Conservation (phyloP, 2,888 invertebrate genomes). For the Ophioninae sp. region DNA sequence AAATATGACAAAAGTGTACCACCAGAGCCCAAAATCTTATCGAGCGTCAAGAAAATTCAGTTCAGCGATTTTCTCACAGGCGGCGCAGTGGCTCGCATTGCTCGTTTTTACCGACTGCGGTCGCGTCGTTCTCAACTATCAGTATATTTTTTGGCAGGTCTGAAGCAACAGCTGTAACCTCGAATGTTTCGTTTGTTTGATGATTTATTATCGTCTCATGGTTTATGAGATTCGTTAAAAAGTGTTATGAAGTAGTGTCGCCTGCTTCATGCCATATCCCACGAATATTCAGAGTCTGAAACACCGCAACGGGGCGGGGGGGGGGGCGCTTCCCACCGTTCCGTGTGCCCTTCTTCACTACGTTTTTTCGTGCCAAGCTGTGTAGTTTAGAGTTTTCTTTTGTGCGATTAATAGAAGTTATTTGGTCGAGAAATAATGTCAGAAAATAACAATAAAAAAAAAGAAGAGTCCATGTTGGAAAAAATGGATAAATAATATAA, state of each 20-base stretch:
- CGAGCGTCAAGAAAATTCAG: too few relatives aligned
- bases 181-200: too few relatives aligned
- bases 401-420: neutral
- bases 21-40: too few relatives aligned
- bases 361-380: constrained; percentile 39
- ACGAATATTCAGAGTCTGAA: constrained; percentile 38
- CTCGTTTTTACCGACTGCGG: too few relatives aligned
- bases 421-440: constrained; percentile 20
- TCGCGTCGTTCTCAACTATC: too few relatives aligned
- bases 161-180: too few relatives aligned
- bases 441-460: constrained; percentile 29
- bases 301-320: constrained; percentile 32
- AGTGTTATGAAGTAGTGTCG: constrained; percentile 24
- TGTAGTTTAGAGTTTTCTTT: constrained; percentile 6
- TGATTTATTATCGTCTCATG: too few relatives aligned
- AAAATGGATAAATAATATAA: constrained; percentile 37
- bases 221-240: too few relatives aligned
- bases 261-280: constrained; percentile 29
- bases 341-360: constrained; percentile 30
- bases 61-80: too few relatives aligned
- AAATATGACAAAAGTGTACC: too few relatives aligned
- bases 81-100: too few relatives aligned
- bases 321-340: constrained; percentile 21
- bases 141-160: too few relatives aligned
- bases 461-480: constrained; percentile 41